Conservation (phyloP, 2,888 invertebrate genomes). For the Capitulum mitella region DNA sequence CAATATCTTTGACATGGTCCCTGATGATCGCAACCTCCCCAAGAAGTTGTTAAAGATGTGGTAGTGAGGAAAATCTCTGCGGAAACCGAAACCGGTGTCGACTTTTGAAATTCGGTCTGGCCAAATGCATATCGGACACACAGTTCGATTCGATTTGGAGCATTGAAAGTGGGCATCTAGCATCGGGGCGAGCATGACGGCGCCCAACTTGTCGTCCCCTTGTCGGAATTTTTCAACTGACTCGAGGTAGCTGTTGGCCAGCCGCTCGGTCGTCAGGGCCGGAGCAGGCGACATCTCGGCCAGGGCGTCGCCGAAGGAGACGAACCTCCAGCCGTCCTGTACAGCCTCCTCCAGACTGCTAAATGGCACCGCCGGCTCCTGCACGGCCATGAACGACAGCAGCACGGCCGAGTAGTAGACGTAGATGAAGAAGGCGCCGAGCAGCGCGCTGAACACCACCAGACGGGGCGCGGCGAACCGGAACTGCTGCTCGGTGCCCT, state of each 20-base stretch:
- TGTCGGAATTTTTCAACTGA: background rate
- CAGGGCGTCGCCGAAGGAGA: background rate
- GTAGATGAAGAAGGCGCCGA: slow-evolving; percentile 53
- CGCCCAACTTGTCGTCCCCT: background rate
- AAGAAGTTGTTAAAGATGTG: background rate
- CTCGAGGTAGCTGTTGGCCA: background rate
- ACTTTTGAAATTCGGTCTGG: background rate
- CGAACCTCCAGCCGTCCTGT: background rate
- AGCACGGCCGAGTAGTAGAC: background rate
- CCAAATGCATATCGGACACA: background rate
- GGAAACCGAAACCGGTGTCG: background rate
- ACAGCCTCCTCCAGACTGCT: background rate
- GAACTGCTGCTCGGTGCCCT: slow-evolving; percentile 46
- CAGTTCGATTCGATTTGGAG: background rate
- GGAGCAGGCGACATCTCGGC: background rate
- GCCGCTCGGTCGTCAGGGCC: background rate
- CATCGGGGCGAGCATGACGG: no score
- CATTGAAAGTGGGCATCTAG: background rate
- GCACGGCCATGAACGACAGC: background rate
- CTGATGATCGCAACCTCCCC: background rate
- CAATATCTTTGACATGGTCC: background rate
- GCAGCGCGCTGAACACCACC: slow-evolving; percentile 48
- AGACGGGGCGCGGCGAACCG: background rate
- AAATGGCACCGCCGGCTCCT: background rate
- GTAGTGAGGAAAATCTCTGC: background rate